Percentiles rank a stretch among this genome's conserved stretches.
Evolutionary conservation across 2,113 vertebrate genomes (phyloP).

Genomic region (Loxodonta africana): DNA sequence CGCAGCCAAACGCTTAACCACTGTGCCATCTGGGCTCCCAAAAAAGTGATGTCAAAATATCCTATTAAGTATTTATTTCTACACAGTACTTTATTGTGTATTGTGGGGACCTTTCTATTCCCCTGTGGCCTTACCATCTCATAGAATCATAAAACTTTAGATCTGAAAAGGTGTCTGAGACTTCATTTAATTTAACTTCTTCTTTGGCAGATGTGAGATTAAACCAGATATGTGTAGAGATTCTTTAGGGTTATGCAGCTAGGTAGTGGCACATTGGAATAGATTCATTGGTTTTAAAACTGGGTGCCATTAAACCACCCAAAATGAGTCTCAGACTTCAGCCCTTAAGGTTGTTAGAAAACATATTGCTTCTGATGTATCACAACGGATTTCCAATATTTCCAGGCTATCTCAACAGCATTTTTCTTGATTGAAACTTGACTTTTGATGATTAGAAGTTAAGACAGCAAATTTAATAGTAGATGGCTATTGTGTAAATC

Average conservation of each 20-base stretch:
- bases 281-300: background rate
- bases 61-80: background rate
- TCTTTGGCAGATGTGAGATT: background rate
- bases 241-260: background rate
- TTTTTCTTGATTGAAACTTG: conserved; percentile 40
- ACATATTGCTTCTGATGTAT: conserved; percentile 7
- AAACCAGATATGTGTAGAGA: background rate
- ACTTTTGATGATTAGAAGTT: background rate
- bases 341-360: background rate
- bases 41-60: background rate
- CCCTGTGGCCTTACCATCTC: background rate
- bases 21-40: too few species aligned
- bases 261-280: background rate
- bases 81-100: background rate
- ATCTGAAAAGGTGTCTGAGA: background rate
- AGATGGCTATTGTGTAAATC: background rate
- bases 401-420: background rate
- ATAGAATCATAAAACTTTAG: conserved; percentile 14
- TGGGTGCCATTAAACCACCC: background rate
- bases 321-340: background rate
- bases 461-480: background rate
- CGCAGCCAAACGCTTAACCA: too few species aligned
- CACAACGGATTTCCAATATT: background rate
- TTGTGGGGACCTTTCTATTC: background rate
- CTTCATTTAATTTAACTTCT: conserved; percentile 1